Evolutionary conservation across 2,113 vertebrate genomes (phyloP), one percentile per base, ranked within the genome.

Genomic region (Cyanocitta stelleri): DNA sequence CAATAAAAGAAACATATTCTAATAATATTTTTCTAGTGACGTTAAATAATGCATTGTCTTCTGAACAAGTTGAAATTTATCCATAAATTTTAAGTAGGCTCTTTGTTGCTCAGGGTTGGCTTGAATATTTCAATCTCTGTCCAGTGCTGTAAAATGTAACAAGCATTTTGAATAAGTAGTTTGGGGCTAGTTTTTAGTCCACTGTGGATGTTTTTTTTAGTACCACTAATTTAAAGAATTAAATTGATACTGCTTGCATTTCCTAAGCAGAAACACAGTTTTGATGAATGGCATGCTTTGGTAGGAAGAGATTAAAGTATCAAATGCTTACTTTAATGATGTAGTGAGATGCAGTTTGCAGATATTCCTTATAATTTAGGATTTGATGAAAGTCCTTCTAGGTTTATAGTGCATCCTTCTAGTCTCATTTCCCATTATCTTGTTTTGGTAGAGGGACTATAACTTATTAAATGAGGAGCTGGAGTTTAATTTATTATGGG

Each of bases 111-210:
- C 5, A 39, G 44, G 39, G 7, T 79, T 97, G 94, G 93, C 93
- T 93, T 68, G 43, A 74, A 44, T 43, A 30, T 80, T 74, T 26
- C 51, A 48, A 35, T 76, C 94, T 76, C 84, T 91, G 72, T 96
- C 93, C 95, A 95, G 84, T n/a, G 49, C 78, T 95, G 82, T 96
- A 95, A 94, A 95, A 85, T 20, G 6, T 89, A 96, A 89, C 27
- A 55, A 76, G 81, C 22, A 1, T 48, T 96, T 89, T 20, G 33
- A 48, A 6, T 67, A 52, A 71, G 59, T 56, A 82, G 30, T 67
- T 71, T 91, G 13, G 39, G 81, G 15, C 63, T 79, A 29, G 72
- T 91, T 92, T 90, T 83, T 9, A 48, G 29, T 77, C 69, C 44
- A 89, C 5, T 55, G 49, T 69, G 55, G 48, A 44, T 74, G 10